Percentiles rank a stretch among this genome's conserved stretches.
Evolutionary conservation across 2,797 vertebrate genomes (phyloP).

Genomic region (Pteropus rufus): DNA sequence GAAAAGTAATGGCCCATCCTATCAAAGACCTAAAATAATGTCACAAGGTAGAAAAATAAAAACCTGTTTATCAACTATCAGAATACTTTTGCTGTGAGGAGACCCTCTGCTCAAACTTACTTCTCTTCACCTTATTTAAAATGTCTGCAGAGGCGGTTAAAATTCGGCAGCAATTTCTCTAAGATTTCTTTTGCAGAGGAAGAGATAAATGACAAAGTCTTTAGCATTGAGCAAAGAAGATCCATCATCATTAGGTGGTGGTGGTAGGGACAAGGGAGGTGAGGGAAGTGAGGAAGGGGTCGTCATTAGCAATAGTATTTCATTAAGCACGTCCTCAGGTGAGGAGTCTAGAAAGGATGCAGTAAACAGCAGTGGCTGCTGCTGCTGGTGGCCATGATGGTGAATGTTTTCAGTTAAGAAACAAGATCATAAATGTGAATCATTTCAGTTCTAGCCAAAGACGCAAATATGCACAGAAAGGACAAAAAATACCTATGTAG

Average conservation of each 20-base stretch:
- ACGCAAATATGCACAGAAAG: background rate
- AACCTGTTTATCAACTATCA: background rate
- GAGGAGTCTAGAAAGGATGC: background rate
- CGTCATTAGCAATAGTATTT: background rate
- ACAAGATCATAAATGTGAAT: background rate
- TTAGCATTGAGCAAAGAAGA: background rate
- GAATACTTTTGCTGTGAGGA: background rate
- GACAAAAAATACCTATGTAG: background rate
- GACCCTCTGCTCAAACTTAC: background rate
- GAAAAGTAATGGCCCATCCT: background rate
- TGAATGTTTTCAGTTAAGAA: background rate
- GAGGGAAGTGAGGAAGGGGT: background rate
- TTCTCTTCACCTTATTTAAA: background rate
- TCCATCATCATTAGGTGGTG: background rate
- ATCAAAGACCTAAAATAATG: background rate
- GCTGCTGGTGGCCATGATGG: background rate
- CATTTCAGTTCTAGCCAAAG: background rate
- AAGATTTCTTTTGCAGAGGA: background rate
- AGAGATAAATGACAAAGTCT: background rate
- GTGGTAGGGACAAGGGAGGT: too few species aligned
- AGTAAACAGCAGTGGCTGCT: fast-evolving
- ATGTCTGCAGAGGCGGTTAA: background rate
- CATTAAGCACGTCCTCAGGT: background rate
- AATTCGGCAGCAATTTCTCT: background rate
- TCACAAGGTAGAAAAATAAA: background rate